These are phyloP conservation scores for Lasioglossum malachurum DNA, from an alignment of 2,888 invertebrate species.

Conservation along the genomic window DNA sequence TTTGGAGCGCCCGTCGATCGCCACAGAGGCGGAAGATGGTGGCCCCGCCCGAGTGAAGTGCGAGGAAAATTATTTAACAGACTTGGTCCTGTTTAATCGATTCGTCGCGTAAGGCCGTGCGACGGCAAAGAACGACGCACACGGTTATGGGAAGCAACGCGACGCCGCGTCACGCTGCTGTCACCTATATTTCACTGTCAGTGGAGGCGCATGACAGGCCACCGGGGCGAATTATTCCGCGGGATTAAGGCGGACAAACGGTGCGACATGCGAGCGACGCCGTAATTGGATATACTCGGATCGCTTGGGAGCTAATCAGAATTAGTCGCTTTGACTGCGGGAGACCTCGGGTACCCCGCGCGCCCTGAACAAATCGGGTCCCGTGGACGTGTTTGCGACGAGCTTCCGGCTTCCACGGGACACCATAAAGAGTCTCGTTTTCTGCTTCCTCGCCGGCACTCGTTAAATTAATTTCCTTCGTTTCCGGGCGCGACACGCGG, in stretches of 20 bases:
- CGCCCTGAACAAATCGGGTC: conserved; percentile 53
- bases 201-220: conserved; percentile 60
- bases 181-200: conserved; percentile 64
- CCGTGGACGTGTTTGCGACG: conserved; percentile 37
- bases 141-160: background rate
- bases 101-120: conserved; percentile 50
- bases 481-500: background rate
- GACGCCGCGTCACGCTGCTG: conserved; percentile 19
- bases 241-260: conserved; percentile 67
- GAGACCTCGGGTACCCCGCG: conserved; percentile 17
- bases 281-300: conserved; percentile 72
- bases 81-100: conserved; percentile 60
- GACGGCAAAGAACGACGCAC: background rate
- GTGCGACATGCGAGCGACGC: conserved; percentile 65
- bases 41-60: conserved; percentile 43
- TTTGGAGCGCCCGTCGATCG: background rate
- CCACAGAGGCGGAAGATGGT: background rate
- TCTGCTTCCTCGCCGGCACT: background rate
- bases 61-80: conserved; percentile 52
- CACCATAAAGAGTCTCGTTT: background rate
- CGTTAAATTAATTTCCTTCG: background rate
- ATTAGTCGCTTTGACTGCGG: conserved; percentile 65
- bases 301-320: conserved; percentile 72
- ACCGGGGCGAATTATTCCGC: conserved; percentile 69
- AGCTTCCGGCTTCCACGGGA: background rate